Conservation (phyloP, 1,140 invertebrate species). For the Brachionus sp. region DNA sequence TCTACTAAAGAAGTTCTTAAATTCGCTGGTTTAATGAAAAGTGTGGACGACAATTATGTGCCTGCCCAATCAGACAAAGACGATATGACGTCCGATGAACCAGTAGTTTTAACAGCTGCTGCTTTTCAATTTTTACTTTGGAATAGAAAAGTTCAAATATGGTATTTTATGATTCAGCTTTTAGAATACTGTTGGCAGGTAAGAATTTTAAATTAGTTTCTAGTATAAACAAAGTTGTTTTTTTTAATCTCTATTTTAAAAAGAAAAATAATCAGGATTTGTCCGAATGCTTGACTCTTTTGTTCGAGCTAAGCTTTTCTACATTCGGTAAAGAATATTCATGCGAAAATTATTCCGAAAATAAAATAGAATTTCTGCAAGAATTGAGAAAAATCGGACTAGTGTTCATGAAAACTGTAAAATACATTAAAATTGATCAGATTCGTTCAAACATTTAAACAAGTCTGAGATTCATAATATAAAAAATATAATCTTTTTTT, state of each 20-base stretch:
- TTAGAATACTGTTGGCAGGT: slow-evolving; percentile 64
- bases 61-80: background rate
- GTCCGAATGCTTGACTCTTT: slow-evolving; percentile 83
- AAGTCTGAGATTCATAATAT: too few relatives aligned
- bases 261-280: slow-evolving; percentile 73
- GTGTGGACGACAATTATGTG: background rate
- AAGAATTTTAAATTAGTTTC: background rate
- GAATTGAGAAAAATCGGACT: slow-evolving; percentile 93
- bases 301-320: slow-evolving; percentile 93
- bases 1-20: slow-evolving; percentile 38
- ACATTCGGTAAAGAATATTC: slow-evolving; percentile 94
- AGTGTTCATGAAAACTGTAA: slow-evolving; percentile 80
- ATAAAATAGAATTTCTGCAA: slow-evolving; percentile 77
- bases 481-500: slow-evolving; percentile 45
- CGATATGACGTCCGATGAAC: background rate
- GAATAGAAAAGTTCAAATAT: slow-evolving; percentile 83
- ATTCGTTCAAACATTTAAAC: background rate
- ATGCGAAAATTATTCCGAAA: slow-evolving; percentile 84
- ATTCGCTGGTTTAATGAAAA: slow-evolving; percentile 43
- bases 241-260: slow-evolving; percentile 48
- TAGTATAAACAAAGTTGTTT: slow-evolving; percentile 34
- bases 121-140: slow-evolving; percentile 92
- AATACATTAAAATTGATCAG: background rate
- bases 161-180: slow-evolving; percentile 94
- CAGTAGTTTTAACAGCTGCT: slow-evolving; percentile 69